Evolutionary conservation across 2,797 vertebrate genomes (phyloP), one percentile per base, ranked within the genome.

Genomic region (Pseudomugil gertrudae): DNA sequence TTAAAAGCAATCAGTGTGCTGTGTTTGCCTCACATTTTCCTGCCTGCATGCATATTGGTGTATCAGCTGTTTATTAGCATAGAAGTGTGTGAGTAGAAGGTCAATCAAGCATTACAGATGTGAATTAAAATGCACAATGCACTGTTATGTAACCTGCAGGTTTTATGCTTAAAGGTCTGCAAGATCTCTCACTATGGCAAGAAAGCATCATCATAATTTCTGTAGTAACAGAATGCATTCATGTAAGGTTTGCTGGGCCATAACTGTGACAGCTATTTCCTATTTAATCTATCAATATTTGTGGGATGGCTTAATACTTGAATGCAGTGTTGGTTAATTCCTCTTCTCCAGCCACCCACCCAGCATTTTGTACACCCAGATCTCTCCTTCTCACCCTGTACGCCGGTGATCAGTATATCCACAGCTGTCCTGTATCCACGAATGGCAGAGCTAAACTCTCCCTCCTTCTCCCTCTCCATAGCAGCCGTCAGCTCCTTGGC

Each of bases 381-480:
- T 48, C 36, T 14, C 8, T 9, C 5, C 30, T 40, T 1, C 29
- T 90, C 81, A 96, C 96, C 93, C 63, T 95, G 89, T 1, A 94
- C 91, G 61, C 96, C 96, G 59, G 91, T 94, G 66, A 97, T 95
- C 63, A 97, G 88, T 58, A 95, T 82, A 24, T 96, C 95, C 43
- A 96, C 95, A 0, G 95, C 96, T 0, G 90, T 88, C 81, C 94
- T 90, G 88, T 96, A 97, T 33, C 89, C 80, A 30, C 76, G 85
- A 50, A 97, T 94, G 2, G 96, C 96, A 0, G 82, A 79, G 11
- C 92, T 77, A 17, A 95, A 94, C 43, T 95, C 92, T 0, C 93
- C 93, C n/a, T 92, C 90, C 48, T 89, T 91, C 88, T 97, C 96
- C 0, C 59, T 84, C 72, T 90, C 89, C 85, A 95, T 88, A 11